A percentile compares a stretch with the other conserved stretches of the same genome.
Evolutionary conservation across 2,113 vertebrate genomes (phyloP).

Genomic region (Galemys pyrenaicus): DNA sequence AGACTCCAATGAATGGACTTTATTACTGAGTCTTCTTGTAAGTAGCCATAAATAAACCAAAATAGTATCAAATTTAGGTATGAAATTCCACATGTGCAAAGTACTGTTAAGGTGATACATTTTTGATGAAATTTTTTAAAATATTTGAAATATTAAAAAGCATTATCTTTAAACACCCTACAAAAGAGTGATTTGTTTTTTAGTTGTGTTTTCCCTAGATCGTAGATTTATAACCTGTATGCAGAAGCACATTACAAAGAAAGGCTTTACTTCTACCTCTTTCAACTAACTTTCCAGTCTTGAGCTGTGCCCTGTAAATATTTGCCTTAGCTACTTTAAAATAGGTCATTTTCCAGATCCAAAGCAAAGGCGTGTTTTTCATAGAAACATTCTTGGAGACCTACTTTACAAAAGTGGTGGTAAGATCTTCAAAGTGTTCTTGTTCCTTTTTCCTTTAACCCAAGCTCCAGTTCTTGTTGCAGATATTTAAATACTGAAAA

Average conservation of each 20-base stretch:
- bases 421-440: background rate
- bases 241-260: constrained; percentile 63
- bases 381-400: constrained; percentile 22
- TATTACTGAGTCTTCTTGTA: constrained; percentile 77
- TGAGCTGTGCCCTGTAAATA: constrained; percentile 60
- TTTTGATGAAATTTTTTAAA: constrained; percentile 76
- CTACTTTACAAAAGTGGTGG: background rate
- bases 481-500: constrained; percentile 12
- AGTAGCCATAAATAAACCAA: constrained; percentile 80
- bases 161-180: constrained; percentile 75
- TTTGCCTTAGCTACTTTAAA: constrained; percentile 68
- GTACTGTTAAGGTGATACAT: constrained; percentile 79
- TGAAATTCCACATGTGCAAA: constrained; percentile 78
- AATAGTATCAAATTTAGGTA: constrained; percentile 75
- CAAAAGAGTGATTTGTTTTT: constrained; percentile 78
- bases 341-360: constrained; percentile 50
- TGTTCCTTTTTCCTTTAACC: background rate
- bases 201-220: constrained; percentile 70
- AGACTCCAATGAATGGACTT: constrained; percentile 76
- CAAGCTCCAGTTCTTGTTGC: background rate
- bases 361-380: constrained; percentile 46
- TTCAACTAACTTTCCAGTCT: constrained; percentile 10
- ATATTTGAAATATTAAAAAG: constrained; percentile 81
- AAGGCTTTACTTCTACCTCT: constrained; percentile 68
- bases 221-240: constrained; percentile 38